A percentile compares a stretch with the other conserved stretches of the same genome.
Evolutionary conservation across 2,113 vertebrate genomes (phyloP).

Genomic region (Oryzias curvinotus): DNA sequence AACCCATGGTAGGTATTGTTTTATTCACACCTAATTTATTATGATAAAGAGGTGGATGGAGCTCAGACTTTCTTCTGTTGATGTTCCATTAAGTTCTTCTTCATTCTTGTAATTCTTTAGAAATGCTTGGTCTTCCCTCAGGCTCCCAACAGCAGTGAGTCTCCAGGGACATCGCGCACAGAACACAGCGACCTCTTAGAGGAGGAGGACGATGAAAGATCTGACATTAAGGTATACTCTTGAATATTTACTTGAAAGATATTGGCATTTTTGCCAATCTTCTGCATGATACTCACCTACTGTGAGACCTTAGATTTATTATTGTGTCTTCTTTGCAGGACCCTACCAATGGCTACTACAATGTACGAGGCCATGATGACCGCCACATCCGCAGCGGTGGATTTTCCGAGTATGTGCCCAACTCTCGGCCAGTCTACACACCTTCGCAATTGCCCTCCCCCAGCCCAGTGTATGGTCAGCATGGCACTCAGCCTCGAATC

Average conservation of each 20-base stretch:
- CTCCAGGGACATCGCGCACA: slow-evolving; percentile 82
- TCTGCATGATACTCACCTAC: background rate
- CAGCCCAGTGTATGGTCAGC: slow-evolving; percentile 75
- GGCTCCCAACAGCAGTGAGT: slow-evolving; percentile 86
- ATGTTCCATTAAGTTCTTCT: slow-evolving; percentile 36
- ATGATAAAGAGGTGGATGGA: background rate
- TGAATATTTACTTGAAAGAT: background rate
- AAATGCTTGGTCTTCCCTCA: slow-evolving; percentile 64
- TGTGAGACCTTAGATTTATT: background rate
- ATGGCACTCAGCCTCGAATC: slow-evolving; percentile 75
- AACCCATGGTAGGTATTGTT: slow-evolving; percentile 78
- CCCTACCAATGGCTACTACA: slow-evolving; percentile 91
- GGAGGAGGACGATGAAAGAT: slow-evolving; percentile 83
- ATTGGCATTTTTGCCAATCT: background rate
- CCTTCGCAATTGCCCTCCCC: slow-evolving; percentile 77
- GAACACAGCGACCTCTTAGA: slow-evolving; percentile 85
- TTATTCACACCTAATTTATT: slow-evolving; percentile 2
- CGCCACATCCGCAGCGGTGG: slow-evolving; percentile 74
- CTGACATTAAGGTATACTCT: slow-evolving; percentile 81
- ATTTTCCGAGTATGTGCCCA: slow-evolving; percentile 82
- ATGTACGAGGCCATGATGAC: slow-evolving; percentile 86
- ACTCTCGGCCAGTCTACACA: slow-evolving; percentile 79
- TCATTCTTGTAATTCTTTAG: slow-evolving; percentile 51
- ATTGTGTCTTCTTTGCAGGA: slow-evolving; percentile 71
- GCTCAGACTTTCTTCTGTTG: slow-evolving; percentile 32